Base-by-base conservation (phyloP, 2,113 vertebrate species). In the Megaceryle maxima region DNA sequence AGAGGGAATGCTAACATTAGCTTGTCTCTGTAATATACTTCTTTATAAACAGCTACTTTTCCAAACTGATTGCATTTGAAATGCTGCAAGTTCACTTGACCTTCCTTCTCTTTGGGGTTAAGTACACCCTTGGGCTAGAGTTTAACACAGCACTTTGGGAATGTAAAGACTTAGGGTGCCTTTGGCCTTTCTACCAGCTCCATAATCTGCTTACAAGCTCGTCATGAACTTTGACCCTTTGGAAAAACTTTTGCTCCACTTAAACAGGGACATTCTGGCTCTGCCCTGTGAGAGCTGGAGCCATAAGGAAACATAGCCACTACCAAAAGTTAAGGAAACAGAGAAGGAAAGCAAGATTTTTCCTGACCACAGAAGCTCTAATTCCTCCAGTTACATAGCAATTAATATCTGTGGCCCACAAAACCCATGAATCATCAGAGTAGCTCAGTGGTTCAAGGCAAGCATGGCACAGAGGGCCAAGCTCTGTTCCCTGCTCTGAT, bases 1-100 rank as follows among this genome's bases (percentile, higher is more conserved):
- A 89, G 62, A 93, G 84, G 48, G 83, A 94, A 94, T 59, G 87
- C 86, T 89, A 83, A 93, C 87, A 87, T 91, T 88, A 91, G 86
- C 78, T 92, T 48, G 83, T 59, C 28, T 59, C 63, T 94, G 82
- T 91, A 95, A 92, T 78, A 82, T 12, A 50, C 73, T 95, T 85
- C 95, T 93, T 95, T 88, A 92, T 97, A 92, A 96, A 90, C 92
- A 88, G 89, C 67, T 73, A 39, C 78, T 88, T 94, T 84, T 94
- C 87, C 83, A 92, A 96, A 62, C 78, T 76, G 76, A 96, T 95
- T 96, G 94, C 19, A 66, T 90, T 92, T 92, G 76, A 97, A 97
- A 96, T 87, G 74, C 93, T 95, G 79, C 89, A 90, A 94, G 96
- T 94, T 97, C 96, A 90, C 96, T 98, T 97, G 97, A 97, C 97